Percentiles rank a stretch among this genome's conserved stretches.
phyloP scores from a whole-genome alignment of 2,113 vertebrate species.

The Sander vitreus region DNA sequence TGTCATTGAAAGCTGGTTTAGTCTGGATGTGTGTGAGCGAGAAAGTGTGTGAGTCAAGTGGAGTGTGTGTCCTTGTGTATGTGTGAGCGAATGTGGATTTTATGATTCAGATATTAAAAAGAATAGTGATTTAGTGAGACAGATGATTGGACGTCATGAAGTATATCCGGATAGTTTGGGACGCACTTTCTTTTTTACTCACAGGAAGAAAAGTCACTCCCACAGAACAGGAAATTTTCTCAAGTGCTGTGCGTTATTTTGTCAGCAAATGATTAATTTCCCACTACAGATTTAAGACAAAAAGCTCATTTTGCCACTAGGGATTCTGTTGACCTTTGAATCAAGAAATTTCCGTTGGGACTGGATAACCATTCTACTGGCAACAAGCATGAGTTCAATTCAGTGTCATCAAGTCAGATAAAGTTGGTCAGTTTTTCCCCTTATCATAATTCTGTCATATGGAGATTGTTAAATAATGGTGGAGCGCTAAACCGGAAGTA shows the following conservation, averaged over 20 bases:
- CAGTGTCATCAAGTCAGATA: background rate
- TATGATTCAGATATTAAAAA: background rate
- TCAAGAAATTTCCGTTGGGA: background rate
- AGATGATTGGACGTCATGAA: constrained; percentile 39
- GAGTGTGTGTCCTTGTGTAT: background rate
- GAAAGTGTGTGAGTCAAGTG: constrained; percentile 2
- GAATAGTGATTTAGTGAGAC: background rate
- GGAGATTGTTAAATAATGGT: too few species aligned
- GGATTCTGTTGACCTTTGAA: constrained; percentile 41
- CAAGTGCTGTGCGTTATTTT: background rate
- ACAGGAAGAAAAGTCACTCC: constrained; percentile 36
- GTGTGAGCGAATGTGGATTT: background rate
- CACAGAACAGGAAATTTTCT: constrained; percentile 2
- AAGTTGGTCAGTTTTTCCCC: background rate
- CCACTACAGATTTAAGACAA: constrained; percentile 32
- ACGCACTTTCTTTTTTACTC: constrained; percentile 25
- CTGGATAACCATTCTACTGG: constrained; percentile 46
- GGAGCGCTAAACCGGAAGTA: too few species aligned
- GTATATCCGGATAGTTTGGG: background rate
- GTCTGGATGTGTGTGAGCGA: background rate
- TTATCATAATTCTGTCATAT: too few species aligned
- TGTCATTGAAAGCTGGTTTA: constrained; percentile 33
- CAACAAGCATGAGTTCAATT: constrained; percentile 25
- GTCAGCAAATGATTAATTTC: constrained; percentile 26
- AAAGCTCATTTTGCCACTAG: constrained; percentile 25